These are phyloP conservation scores for Zaprionus capensis DNA, from an alignment of 1,140 invertebrate genomes.

Conservation along the genomic window DNA sequence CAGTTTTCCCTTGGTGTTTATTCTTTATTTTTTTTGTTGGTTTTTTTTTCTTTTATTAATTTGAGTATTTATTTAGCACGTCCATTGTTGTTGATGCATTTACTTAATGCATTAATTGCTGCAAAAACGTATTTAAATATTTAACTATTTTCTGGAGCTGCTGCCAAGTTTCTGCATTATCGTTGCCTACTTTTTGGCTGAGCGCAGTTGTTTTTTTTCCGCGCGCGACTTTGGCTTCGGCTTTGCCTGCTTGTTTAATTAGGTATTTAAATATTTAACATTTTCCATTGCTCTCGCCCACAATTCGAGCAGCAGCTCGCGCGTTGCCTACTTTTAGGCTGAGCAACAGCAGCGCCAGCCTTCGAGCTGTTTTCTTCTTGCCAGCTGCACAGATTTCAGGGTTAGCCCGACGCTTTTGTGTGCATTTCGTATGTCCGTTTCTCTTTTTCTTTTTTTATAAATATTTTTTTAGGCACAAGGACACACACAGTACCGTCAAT, in stretches of 20 bases:
- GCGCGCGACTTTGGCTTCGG: background rate
- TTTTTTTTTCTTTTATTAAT: constrained; percentile 16
- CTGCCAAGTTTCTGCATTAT: background rate
- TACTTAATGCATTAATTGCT: constrained; percentile 36
- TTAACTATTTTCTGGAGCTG: background rate
- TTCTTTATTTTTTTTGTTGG: constrained; percentile 11
- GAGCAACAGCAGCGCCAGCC: constrained; percentile 20
- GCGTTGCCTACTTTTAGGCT: constrained; percentile 20
- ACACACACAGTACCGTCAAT: constrained; percentile 14
- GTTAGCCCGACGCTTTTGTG: constrained; percentile 46
- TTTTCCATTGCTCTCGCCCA: background rate
- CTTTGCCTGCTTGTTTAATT: constrained; percentile 8
- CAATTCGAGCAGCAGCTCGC: background rate
- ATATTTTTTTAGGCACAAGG: constrained; percentile 48
- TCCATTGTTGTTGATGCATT: constrained; percentile 29
- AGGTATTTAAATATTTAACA: constrained; percentile 10
- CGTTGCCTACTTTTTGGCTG: background rate
- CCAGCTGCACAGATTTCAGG: constrained; percentile 37
- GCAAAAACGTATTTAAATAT: constrained; percentile 16
- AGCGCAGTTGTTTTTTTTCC: constrained; percentile 3
- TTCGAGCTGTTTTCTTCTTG: constrained; percentile 28
- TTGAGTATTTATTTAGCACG: constrained; percentile 26
- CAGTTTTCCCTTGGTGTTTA: background rate
- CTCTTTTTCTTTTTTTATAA: constrained; percentile 18
- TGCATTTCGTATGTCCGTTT: constrained; percentile 30